Evolutionary conservation across 2,797 vertebrate genomes (phyloP), one percentile per base, ranked within the genome.

Genomic region (Liasis olivaceus): DNA sequence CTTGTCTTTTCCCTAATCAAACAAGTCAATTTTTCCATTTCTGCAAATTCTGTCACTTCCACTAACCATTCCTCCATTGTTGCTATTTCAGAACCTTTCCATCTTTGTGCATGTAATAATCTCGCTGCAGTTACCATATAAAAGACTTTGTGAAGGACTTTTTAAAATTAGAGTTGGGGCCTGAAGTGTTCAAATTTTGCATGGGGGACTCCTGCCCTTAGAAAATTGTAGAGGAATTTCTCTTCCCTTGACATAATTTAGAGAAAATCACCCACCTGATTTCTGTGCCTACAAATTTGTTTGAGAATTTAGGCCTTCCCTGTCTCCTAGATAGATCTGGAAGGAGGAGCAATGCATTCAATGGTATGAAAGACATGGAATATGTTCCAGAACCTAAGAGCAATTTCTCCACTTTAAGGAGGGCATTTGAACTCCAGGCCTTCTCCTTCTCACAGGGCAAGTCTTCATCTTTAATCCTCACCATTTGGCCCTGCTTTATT

Each of bases 401-500:
- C 20, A 85, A 72, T 11, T 4, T 54, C n/a, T 15, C 54, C 81
- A 20, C 69, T 31, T 47, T n/a, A 86, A 60, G 51, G 17, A 22
- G 15, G 56, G 13, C 51, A 24, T 77, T 12, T 86, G 84, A 93
- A 77, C 85, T 77, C 14, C 3, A 51, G 28, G 20, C 56, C 60
- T 85, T 7, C 58, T 85, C 42, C 87, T 85, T 59, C 51, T 85
- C 17, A 15, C 47, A 36, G n/a, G 51, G 47, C 26, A 64, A 91
- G 85, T 58, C 62, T 89, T 89, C 47, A 7, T 11, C 47, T 11
- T 90, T 87, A 93, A 62, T 63, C 87, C 88, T 89, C 92, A 89
- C 91, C 47, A 42, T 92, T 88, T 92, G 58, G 54, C 56, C 24
- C 56, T 24, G 81, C 91, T 95, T 96, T 95, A 94, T 95, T 94